phyloP scores from a whole-genome alignment of 2,888 invertebrate species.

The Nycteola revayana region DNA sequence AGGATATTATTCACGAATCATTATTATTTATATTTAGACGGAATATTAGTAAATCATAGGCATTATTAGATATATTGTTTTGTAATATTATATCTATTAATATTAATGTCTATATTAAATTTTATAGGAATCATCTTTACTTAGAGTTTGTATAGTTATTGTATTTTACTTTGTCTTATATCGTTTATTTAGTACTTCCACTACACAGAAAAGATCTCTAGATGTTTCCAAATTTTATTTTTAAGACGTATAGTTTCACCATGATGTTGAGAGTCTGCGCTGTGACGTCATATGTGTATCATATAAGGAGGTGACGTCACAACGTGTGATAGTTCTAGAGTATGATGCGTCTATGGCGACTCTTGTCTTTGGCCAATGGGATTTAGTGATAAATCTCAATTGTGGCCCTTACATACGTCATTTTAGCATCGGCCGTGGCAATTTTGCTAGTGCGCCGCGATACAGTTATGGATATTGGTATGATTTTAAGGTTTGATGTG shows the following conservation, averaged over 20 bases:
- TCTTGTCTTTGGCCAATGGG: constrained; percentile 20
- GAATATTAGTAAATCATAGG: constrained; percentile 58
- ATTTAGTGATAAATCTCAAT: constrained; percentile 49
- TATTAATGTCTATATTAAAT: constrained; percentile 47
- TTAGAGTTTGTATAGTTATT: constrained; percentile 56
- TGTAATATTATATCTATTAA: constrained; percentile 48
- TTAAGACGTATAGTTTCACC: constrained; percentile 42
- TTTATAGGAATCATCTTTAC: constrained; percentile 41
- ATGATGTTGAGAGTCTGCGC: constrained; percentile 34
- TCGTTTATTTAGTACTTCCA: constrained; percentile 48
- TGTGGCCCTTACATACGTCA: too few relatives aligned
- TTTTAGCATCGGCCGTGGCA: too few relatives aligned
- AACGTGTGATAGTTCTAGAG: constrained; percentile 1
- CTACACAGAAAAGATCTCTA: constrained; percentile 65
- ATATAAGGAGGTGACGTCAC: constrained; percentile 4
- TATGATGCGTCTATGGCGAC: constrained; percentile 18
- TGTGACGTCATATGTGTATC: constrained; percentile 25
- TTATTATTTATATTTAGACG: constrained; percentile 51
- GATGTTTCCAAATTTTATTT: constrained; percentile 55
- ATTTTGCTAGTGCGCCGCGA: too few relatives aligned
- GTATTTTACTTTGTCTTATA: constrained; percentile 39
- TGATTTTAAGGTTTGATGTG: too few relatives aligned
- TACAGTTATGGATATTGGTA: too few relatives aligned
- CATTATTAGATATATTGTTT: constrained; percentile 55
- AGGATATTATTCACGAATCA: constrained; percentile 46